These are phyloP conservation scores for Patiria pectinifera DNA, from an alignment of 53 echinoderm and acorn worm species.

Conservation along the genomic window DNA sequence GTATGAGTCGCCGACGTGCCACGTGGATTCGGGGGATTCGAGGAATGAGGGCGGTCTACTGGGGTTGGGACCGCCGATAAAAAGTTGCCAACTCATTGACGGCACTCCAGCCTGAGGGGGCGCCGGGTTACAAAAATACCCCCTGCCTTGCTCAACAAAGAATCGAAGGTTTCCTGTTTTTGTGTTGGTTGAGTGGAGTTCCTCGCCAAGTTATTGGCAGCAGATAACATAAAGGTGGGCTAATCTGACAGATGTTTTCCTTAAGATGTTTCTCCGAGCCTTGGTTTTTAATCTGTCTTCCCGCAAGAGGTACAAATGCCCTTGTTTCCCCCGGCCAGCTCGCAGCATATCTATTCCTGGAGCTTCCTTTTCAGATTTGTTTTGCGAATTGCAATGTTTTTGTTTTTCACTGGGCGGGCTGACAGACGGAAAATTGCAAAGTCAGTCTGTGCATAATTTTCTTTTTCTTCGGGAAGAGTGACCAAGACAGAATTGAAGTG, in stretches of 20 bases:
- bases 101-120: constrained; percentile 28
- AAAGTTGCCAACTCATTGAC: constrained; percentile 56
- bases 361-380: constrained; percentile 20
- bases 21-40: constrained; percentile 17
- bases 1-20: constrained; percentile 14
- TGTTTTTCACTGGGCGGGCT: constrained; percentile 5
- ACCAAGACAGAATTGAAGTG: background rate
- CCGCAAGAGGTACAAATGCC: constrained; percentile 43
- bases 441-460: background rate
- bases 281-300: constrained; percentile 55
- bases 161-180: constrained; percentile 60
- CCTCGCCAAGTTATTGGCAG: constrained; percentile 35
- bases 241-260: constrained; percentile 55
- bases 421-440: constrained; percentile 7
- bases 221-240: constrained; percentile 60
- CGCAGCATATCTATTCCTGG: constrained; percentile 24
- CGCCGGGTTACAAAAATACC: constrained; percentile 44
- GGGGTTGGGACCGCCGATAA: constrained; percentile 54
- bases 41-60: constrained; percentile 53
- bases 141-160: constrained; percentile 50
- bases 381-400: constrained; percentile 26
- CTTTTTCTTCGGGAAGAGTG: background rate
- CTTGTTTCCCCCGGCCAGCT: constrained; percentile 9
- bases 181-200: constrained; percentile 47
- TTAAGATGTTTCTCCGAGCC: constrained; percentile 52